Evolutionary conservation across 2,888 invertebrate genomes (phyloP), one percentile per base, ranked within the genome.

Genomic region (Bellardia pandia): DNA sequence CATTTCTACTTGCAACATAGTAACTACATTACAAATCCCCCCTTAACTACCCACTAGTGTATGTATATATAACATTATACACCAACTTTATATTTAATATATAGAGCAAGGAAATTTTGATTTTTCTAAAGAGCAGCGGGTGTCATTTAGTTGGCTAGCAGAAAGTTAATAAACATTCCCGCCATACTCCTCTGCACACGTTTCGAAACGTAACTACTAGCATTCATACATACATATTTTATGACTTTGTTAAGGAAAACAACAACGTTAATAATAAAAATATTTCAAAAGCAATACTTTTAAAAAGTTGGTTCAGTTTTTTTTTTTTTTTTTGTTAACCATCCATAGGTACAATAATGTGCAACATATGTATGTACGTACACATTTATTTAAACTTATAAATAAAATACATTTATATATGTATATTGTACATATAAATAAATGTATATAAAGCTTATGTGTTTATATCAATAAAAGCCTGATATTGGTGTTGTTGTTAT

Each of bases 251-350:
- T 33, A 69, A 69, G 9, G 14, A 64, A 40, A 40, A 64, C 23
- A 23, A 23, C 23, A 64, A 30, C 16, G 23, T 23, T 23, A 56
- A 56, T 23, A 56, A 56, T 23, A 56, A 56, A 56, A 16, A n/a
- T 16, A 23, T 13, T 68, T 51, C 69, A 82, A 66, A 74, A 56
- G 72, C 72, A 72, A 74, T 64, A 80, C 45, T 85, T 85, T 68
- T 68, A 11, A 56, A 60, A 85, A 85, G 78, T 71, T 84, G 42
- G 42, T 80, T 80, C 40, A 71, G 72, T 80, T 80, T 48, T 51
- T 23, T 51, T 79, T 56, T 68, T 45, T 68, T 37, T 11, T 45
- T 68, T 68, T 68, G 23, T 56, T 56, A n/a, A n/a, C 13, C 51
- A 56, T 23, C 16, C 23, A 23, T 23, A 23, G 23, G 23, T 2